phyloP scores from a whole-genome alignment of 2,113 vertebrate species.

The Menura novaehollandiae region DNA sequence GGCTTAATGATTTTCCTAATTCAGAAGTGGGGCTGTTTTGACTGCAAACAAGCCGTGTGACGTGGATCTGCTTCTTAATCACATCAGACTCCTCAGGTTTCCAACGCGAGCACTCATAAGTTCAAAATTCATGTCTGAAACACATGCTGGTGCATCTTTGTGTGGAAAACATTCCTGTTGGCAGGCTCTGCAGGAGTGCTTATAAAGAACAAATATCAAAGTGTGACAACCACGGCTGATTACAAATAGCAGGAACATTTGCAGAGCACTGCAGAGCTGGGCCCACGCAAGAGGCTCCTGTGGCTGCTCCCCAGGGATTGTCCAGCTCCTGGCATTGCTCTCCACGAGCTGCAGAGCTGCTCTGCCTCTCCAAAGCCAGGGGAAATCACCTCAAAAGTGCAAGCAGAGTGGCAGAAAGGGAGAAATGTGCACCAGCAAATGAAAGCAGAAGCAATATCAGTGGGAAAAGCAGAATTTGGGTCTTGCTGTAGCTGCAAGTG shows the following conservation, averaged over 20 bases:
- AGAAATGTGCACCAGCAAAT: neutral
- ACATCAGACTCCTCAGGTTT: constrained; percentile 52
- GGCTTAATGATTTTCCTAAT: neutral
- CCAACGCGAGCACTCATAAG: neutral
- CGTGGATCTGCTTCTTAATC: constrained; percentile 43
- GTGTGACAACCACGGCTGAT: constrained; percentile 44
- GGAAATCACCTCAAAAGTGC: neutral
- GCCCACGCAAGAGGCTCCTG: neutral
- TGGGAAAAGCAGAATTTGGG: accelerated
- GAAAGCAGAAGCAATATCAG: neutral
- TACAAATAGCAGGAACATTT: constrained; percentile 62
- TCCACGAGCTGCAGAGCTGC: neutral
- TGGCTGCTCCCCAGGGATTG: neutral
- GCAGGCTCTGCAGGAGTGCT: constrained; percentile 57
- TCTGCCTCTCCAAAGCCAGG: neutral
- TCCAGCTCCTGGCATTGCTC: neutral
- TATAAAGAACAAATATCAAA: constrained; percentile 63
- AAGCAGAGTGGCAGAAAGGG: neutral
- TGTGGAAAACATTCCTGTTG: constrained; percentile 57
- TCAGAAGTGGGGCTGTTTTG: neutral
- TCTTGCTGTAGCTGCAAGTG: neutral
- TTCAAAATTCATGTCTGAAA: constrained; percentile 51
- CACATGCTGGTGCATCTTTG: constrained; percentile 60
- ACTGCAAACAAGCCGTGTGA: neutral
- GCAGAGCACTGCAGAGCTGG: constrained; percentile 33